Evolutionary conservation across 2,113 vertebrate species (phyloP).

Genomic region (Condylura cristata): DNA sequence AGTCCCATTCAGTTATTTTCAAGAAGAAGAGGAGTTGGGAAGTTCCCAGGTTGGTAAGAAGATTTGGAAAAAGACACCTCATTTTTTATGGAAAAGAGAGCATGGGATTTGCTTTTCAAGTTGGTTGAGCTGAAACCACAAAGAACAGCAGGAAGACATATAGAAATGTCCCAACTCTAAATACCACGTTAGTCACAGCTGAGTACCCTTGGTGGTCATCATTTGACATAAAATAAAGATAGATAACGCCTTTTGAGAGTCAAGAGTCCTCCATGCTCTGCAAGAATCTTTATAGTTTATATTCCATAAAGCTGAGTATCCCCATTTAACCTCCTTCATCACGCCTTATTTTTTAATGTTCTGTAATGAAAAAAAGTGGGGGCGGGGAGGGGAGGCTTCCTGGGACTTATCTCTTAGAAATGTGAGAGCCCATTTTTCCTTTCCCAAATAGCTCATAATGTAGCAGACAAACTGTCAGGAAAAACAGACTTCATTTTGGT

Average conservation of each 20-base stretch:
- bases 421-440: constrained; percentile 60
- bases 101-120: not conserved
- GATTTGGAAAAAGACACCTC: not conserved
- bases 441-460: constrained; percentile 69
- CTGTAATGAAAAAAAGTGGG: constrained; percentile 62
- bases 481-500: constrained; percentile 69
- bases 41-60: not conserved
- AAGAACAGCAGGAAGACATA: not conserved
- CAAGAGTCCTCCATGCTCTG: not conserved
- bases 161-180: not conserved
- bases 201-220: not conserved
- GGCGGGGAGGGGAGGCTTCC: not conserved
- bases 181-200: not conserved
- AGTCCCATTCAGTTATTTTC: not conserved
- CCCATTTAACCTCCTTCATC: not conserved
- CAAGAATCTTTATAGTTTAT: constrained; percentile 12
- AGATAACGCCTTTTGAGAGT: constrained; percentile 30
- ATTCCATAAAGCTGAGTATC: not conserved
- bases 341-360: constrained; percentile 44
- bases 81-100: not conserved
- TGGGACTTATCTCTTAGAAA: constrained; percentile 43
- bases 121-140: not conserved
- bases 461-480: constrained; percentile 66
- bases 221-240: not conserved
- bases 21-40: not conserved